Evolutionary conservation across 1,140 invertebrate species (phyloP).

Genomic region (Monomorium pharaonis): DNA sequence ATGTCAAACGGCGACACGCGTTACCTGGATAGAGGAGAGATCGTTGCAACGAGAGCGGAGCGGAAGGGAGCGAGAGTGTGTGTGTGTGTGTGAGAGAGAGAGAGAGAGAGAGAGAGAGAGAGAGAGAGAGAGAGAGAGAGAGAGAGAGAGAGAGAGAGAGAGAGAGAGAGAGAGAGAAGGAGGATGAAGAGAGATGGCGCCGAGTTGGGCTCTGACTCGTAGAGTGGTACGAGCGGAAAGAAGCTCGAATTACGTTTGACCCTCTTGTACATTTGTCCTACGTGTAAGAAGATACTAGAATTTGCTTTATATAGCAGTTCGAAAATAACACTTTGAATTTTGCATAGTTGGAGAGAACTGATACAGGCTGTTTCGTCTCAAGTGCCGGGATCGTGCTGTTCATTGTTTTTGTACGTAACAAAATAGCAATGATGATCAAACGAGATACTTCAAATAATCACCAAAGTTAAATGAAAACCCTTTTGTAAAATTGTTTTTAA

Average conservation of each 20-base stretch:
- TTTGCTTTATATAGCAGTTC: conserved; percentile 12
- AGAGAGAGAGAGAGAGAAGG: neutral
- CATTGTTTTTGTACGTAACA: neutral
- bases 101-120: neutral
- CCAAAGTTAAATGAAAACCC: neutral
- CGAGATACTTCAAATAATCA: neutral
- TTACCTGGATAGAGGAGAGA: conserved; percentile 32
- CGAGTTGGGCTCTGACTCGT: neutral
- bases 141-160: neutral
- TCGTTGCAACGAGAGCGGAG: conserved; percentile 18
- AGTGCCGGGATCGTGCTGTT: neutral
- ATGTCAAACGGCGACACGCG: conserved; percentile 49
- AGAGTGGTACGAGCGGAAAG: neutral
- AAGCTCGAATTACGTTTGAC: conserved; percentile 38
- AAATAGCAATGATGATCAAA: neutral
- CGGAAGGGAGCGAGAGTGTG: neutral
- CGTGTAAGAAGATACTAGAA: conserved; percentile 1
- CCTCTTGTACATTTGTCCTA: conserved; percentile 3
- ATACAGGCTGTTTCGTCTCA: neutral
- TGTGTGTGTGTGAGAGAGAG: neutral
- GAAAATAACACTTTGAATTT: conserved; percentile 33
- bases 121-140: conserved; percentile 24
- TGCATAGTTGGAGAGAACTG: neutral
- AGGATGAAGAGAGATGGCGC: neutral
- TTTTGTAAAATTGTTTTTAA: neutral